A percentile compares a stretch with the other conserved stretches of the same genome.
These are phyloP conservation scores for Pseudomyrmex sp. DNA, from an alignment of 1,140 invertebrate genomes.

Conservation along the genomic window DNA sequence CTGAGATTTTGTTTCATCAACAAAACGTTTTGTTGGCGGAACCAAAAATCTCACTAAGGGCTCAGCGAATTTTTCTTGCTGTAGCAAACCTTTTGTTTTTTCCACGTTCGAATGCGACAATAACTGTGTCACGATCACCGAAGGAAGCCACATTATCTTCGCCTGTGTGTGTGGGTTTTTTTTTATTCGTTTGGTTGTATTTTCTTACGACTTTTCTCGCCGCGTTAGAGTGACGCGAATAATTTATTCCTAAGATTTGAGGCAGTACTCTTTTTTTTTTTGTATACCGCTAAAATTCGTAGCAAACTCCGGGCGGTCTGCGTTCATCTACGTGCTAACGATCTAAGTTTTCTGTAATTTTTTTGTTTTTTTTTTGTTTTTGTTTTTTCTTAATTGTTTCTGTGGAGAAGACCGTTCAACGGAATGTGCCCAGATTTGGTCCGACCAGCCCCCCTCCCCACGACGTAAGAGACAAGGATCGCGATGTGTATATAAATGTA, in stretches of 20 bases:
- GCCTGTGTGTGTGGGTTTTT: not conserved
- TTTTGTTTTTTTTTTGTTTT: constrained; percentile 3
- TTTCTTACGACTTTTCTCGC: not conserved
- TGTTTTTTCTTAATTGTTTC: not conserved
- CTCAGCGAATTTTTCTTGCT: constrained; percentile 1
- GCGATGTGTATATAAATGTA: constrained; percentile 41
- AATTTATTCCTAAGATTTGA: constrained; percentile 73
- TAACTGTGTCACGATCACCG: not conserved
- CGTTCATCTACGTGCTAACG: constrained; percentile 41
- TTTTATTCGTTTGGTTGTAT: constrained; percentile 16
- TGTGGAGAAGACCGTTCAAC: constrained; percentile 35
- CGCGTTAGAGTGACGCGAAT: constrained; percentile 43
- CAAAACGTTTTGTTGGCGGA: no score
- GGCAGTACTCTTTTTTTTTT: constrained; percentile 72
- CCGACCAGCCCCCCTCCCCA: constrained; percentile 52
- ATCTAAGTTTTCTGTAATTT: constrained; percentile 20
- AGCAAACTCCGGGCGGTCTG: constrained; percentile 52
- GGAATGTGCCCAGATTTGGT: constrained; percentile 65
- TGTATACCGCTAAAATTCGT: constrained; percentile 61
- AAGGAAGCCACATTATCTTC: constrained; percentile 52
- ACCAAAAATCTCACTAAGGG: not conserved
- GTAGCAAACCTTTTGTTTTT: not conserved
- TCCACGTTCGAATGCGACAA: no score
- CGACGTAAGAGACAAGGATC: constrained; percentile 58
- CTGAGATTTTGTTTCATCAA: no score